These are phyloP conservation scores for Ladona fulva DNA, from an alignment of 1,140 invertebrate genomes.

Conservation along the genomic window DNA sequence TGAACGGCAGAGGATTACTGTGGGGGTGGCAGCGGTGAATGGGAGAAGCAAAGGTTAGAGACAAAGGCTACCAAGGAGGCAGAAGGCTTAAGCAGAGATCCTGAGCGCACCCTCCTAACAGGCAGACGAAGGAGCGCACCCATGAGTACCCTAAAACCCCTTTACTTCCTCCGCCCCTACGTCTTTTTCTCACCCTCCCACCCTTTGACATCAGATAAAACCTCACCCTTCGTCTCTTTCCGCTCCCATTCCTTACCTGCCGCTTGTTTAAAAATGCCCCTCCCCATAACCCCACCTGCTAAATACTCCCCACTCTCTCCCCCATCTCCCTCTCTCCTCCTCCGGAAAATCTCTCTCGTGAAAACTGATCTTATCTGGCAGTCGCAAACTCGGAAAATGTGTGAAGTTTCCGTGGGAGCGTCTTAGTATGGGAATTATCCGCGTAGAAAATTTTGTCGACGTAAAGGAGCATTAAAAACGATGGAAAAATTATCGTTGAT, in stretches of 20 bases:
- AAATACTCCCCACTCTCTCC: neutral
- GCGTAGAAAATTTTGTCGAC: no score
- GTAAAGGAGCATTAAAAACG: no score
- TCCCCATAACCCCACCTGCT: neutral
- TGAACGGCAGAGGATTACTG: neutral
- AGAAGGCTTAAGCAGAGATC: neutral
- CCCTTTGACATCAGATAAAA: neutral
- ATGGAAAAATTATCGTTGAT: no score
- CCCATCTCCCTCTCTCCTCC: slow-evolving; percentile 12
- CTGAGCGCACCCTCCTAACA: neutral
- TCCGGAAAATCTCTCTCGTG: slow-evolving; percentile 17
- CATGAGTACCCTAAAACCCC: neutral
- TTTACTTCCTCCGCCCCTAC: neutral
- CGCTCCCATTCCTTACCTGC: neutral
- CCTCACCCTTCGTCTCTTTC: neutral
- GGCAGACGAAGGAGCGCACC: neutral
- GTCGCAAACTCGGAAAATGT: neutral
- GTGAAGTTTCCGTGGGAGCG: no score
- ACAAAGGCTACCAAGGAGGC: neutral
- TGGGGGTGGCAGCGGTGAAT: neutral
- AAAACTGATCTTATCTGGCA: slow-evolving; percentile 19
- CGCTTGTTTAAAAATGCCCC: neutral
- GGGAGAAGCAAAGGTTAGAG: slow-evolving; percentile 7
- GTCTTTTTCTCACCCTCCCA: neutral
- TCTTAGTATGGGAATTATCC: no score